Conservation (phyloP, 2,888 invertebrate species). For the Mythimna ferrago region DNA sequence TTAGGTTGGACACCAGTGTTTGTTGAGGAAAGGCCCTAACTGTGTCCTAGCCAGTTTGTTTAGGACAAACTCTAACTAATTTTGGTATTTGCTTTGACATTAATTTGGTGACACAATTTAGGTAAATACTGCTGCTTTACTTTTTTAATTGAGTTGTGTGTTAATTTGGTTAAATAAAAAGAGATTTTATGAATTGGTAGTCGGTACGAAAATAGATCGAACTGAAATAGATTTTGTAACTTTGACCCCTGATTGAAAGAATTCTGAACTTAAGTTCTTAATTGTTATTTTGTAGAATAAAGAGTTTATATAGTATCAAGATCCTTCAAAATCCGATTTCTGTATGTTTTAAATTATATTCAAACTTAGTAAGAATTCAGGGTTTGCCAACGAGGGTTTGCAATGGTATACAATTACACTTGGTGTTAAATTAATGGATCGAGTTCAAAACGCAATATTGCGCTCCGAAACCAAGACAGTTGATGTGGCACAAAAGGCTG, state of each 20-base stretch:
- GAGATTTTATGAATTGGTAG: constrained; percentile 5
- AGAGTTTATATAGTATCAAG: too few relatives aligned
- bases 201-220: constrained; percentile 1
- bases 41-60: constrained; percentile 57
- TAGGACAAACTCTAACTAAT: constrained; percentile 60
- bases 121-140: constrained; percentile 41
- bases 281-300: too few relatives aligned
- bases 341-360: too few relatives aligned
- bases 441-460: too few relatives aligned
- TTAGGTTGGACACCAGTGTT: constrained; percentile 45
- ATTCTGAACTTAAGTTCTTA: neutral
- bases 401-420: too few relatives aligned
- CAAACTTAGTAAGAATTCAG: too few relatives aligned
- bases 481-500: too few relatives aligned
- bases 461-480: too few relatives aligned
- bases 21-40: constrained; percentile 50
- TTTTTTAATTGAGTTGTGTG: constrained; percentile 51
- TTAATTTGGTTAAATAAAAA: constrained; percentile 34
- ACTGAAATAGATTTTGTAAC: neutral
- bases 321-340: too few relatives aligned
- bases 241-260: neutral
- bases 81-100: constrained; percentile 55
- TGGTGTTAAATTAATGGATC: too few relatives aligned
- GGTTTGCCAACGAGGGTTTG: too few relatives aligned
- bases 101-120: constrained; percentile 45